Evolutionary conservation across 2,797 vertebrate genomes (phyloP), one percentile per base, ranked within the genome.

Genomic region (Amblyraja radiata): DNA sequence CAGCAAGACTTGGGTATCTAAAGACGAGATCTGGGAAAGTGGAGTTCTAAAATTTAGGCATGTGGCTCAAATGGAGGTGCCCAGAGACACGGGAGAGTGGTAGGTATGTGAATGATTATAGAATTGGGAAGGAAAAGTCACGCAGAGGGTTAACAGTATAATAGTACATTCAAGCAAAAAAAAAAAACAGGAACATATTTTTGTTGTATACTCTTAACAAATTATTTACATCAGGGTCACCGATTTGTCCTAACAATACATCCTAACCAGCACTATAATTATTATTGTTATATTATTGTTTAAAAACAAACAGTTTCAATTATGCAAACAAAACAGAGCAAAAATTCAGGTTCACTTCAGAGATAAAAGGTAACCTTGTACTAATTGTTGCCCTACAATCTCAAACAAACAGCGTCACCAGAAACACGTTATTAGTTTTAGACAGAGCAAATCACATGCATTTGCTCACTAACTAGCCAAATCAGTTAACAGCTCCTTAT

Each of bases 231-330:
- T 21, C 23, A 7, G 68, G 32, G 65, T 74, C 32, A 39, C 21
- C 46, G 36, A 46, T 46, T 91, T 91, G 39, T 54, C 8, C 3
- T 25, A 73, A 46, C 68, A 73, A 73, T 73, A 36, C 73, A 73
- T 91, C 25, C 23, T 74, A 90, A 23, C 36, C 8, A 90, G 14
- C 18, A 90, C 18, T 90, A 74, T 39, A 88, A 18, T 74, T 88
- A 73, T 74, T 91, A 73, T 90, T 76, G 71, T 92, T 76, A 74
- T 74, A 74, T 39, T n/a, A 76, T 92, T 92, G 90, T 92, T 92
- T 92, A 74, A 92, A 71, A 46, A 92, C 71, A 92, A 92, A 92
- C 90, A 92, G 46, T 74, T 92, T 92, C 68, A 92, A 73, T 92
- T 92, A 74, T 74, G 71, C 23, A 92, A 73, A 91, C 65, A 91